A percentile compares a stretch with the other conserved stretches of the same genome.
Conservation (phyloP, 2,888 invertebrate genomes). For the Scaptodrosophila latifasciaeformis region DNA sequence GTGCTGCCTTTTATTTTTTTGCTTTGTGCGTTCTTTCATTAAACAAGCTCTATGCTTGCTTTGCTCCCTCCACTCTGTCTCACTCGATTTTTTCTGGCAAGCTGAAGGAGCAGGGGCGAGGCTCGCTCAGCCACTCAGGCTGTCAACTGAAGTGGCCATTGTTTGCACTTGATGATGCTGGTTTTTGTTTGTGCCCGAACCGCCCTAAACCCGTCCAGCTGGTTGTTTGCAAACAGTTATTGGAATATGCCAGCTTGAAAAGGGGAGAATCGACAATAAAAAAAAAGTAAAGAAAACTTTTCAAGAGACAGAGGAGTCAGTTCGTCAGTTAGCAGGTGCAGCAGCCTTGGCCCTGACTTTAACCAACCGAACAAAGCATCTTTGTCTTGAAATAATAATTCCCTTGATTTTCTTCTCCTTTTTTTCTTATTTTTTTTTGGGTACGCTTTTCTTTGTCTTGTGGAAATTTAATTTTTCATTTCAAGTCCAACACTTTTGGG, state of each 20-base stretch:
- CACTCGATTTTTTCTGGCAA: conserved; percentile 3
- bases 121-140: not conserved
- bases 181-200: conserved; percentile 4
- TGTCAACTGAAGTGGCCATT: conserved; percentile 30
- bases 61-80: too few species aligned
- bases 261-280: too few species aligned
- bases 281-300: too few species aligned
- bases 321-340: too few species aligned
- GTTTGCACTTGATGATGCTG: conserved; percentile 38
- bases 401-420: too few species aligned
- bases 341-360: too few species aligned
- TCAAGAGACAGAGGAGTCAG: too few species aligned
- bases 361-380: too few species aligned
- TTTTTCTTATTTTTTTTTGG: too few species aligned
- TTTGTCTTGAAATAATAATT: too few species aligned
- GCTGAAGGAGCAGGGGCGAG: too few species aligned
- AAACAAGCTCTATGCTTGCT: conserved; percentile 16
- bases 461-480: conserved; percentile 40
- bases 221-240: conserved; percentile 28
- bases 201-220: conserved; percentile 6
- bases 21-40: conserved; percentile 27
- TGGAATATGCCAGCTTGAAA: conserved; percentile 20
- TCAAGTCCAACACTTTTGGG: conserved; percentile 40
- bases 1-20: not conserved
- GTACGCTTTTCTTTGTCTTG: too few species aligned